Evolutionary conservation across 2,888 invertebrate genomes (phyloP), one percentile per base, ranked within the genome.

Genomic region (Drosophila borealis): DNA sequence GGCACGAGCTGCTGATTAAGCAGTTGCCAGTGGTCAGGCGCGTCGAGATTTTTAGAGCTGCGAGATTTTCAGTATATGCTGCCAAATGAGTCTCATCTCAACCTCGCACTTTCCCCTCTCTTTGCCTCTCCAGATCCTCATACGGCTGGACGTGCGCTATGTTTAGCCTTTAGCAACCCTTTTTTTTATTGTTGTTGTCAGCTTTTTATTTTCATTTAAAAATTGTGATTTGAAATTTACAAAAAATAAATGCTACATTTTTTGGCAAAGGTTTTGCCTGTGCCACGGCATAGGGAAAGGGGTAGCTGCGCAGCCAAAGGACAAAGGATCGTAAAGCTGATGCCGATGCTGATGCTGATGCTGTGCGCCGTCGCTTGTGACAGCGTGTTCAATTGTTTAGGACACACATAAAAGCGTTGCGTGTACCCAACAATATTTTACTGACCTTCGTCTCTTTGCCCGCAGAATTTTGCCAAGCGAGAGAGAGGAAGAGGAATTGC

Each of bases 171-270:
- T 21, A 83, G 42, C 88, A 78, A 83, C 88, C 88, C 88, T 80
- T 82, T 86, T 74, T 76, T 68, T 70, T 63, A n/a, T 45, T 9
- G 21, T 62, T 63, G 49, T 63, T 33, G 25, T 80, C 71, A 60
- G 65, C 19, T 71, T 74, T 80, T 76, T 81, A 76, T 77, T 82
- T 87, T 80, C 67, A 75, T 69, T 83, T 69, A 61, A 70, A 77
- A 82, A 68, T 57, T 82, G 69, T 51, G 64, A 77, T 74, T 82
- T 66, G 70, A 83, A 76, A 72, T 70, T 70, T 70, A 73, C 80
- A 11, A 29, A 29, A 29, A 29, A 71, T 86, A 85, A 85, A 85
- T 72, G 88, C 86, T 78, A 84, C 88, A 80, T 80, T 86, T 80
- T 86, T 88, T 82, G 74, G 80, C 88, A 78, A 80, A 77, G 75